These are phyloP conservation scores for Pristis pectinata DNA, from an alignment of 2,797 vertebrate genomes.

Conservation along the genomic window DNA sequence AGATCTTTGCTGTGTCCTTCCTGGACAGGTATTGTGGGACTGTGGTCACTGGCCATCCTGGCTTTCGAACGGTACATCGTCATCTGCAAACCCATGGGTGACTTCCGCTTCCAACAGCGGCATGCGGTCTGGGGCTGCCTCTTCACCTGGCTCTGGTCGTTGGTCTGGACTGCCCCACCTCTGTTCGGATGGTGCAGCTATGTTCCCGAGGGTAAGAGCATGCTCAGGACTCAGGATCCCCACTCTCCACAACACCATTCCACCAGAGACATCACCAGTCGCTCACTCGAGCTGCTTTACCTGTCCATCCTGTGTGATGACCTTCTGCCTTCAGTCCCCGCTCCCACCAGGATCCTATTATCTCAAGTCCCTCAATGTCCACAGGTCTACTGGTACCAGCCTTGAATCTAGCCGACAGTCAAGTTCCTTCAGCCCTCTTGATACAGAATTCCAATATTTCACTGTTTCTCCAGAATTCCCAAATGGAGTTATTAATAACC, in stretches of 20 bases:
- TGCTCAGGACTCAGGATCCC: too few relatives aligned
- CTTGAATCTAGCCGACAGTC: not conserved
- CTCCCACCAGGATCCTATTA: too few relatives aligned
- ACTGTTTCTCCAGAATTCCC: not conserved
- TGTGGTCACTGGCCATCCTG: conserved; percentile 57
- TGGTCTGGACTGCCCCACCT: conserved; percentile 51
- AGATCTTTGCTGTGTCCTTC: not conserved
- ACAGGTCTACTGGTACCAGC: not conserved
- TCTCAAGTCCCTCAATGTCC: not conserved
- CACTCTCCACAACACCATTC: not conserved
- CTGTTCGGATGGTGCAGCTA: conserved; percentile 58
- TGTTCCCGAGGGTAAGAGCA: conserved; percentile 50
- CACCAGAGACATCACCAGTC: too few relatives aligned
- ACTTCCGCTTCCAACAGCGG: conserved; percentile 49
- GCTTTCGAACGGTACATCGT: conserved; percentile 53
- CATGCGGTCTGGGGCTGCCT: conserved; percentile 48
- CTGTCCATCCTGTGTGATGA: too few relatives aligned
- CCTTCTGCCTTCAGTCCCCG: too few relatives aligned
- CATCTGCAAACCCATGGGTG: conserved; percentile 55
- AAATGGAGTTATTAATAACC: not conserved
- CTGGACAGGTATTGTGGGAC: conserved; percentile 52
- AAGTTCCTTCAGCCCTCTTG: not conserved
- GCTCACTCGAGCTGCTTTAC: not conserved
- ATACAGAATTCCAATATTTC: not conserved
- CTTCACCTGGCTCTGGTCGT: conserved; percentile 54